Base-by-base conservation (phyloP, 1,140 invertebrate species). In the Orius insidiosus region DNA sequence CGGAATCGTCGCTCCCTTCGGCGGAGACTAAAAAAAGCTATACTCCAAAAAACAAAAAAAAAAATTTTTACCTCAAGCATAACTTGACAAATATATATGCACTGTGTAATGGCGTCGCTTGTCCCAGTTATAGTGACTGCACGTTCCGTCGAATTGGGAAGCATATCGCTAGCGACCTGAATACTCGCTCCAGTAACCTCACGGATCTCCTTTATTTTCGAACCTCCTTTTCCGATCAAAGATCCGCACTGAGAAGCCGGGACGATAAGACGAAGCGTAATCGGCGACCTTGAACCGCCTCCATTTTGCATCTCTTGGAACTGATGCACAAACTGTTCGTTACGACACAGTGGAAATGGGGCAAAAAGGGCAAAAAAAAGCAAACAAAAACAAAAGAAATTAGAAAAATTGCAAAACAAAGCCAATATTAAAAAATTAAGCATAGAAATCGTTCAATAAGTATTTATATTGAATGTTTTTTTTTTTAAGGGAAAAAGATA, bases 181-280 rank as follows among this genome's bases (percentile, higher is more conserved):
- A 89, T 87, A 44, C 82, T 85, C 44, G 90, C 93, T 33, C 87
- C 85, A 47, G 85, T 92, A 46, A 87, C 79, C 62, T 90, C 85
- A 40, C 89, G 72, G 55, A 95, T 85, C 68, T 94, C 88, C 64
- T 89, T 87, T 56, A 93, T 92, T 68, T 90, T 93, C 46, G 84
- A 86, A 47, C 89, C 90, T 53, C 87, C 87, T 64, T 90, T 93
- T 56, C 90, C 90, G 65, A 98, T 98, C 53, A 98, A 76, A 6
- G 92, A 97, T 50, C 95, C 95, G 68, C 96, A 99, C 67, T 99
- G 95, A 54, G 89, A 95, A 14, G 95, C 96, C 33, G 96, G 95
- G 52, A 99, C 92, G 60, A 99, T 96, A 55, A 99, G 76, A 56
- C 93, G 78, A 49, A 97, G 64, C 53, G 92, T 77, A 74, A 96